A percentile compares a stretch with the other conserved stretches of the same genome.
Conservation (phyloP, 2,113 vertebrate species). For the Menidia beryllina region DNA sequence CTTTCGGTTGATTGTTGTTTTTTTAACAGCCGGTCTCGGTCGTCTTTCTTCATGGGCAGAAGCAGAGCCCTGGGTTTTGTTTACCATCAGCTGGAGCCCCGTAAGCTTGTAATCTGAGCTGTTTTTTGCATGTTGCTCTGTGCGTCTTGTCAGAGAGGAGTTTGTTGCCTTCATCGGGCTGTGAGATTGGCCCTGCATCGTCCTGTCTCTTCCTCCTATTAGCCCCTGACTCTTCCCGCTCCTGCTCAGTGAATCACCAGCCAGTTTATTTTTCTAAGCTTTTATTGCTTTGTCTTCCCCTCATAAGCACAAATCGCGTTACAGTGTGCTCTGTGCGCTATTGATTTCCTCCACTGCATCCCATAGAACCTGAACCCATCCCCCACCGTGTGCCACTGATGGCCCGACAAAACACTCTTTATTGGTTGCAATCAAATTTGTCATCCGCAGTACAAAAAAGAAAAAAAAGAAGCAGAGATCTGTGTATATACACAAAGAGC, state of each 20-base stretch:
- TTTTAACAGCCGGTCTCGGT: slow-evolving; percentile 2
- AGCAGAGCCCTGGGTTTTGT: slow-evolving; percentile 44
- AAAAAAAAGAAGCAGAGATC: not conserved
- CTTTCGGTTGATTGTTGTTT: not conserved
- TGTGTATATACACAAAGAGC: not conserved
- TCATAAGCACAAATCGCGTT: slow-evolving; percentile 75
- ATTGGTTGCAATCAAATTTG: slow-evolving; percentile 20
- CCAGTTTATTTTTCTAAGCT: slow-evolving; percentile 15
- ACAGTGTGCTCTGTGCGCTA: slow-evolving; percentile 68
- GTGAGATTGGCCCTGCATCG: slow-evolving; percentile 33
- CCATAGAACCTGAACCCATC: slow-evolving; percentile 49
- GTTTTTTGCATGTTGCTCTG: slow-evolving; percentile 22
- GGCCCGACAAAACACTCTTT: slow-evolving; percentile 21
- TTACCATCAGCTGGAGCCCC: slow-evolving; percentile 44
- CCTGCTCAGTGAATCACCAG: not conserved
- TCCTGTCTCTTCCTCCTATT: slow-evolving; percentile 11
- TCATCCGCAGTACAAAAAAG: not conserved
- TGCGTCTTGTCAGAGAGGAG: slow-evolving; percentile 39
- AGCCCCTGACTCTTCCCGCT: slow-evolving; percentile 14
- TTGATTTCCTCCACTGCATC: slow-evolving; percentile 76
- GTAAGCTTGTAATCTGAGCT: slow-evolving; percentile 68
- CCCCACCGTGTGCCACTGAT: slow-evolving; percentile 44
- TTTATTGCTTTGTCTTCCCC: slow-evolving; percentile 35
- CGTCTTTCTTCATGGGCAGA: slow-evolving; percentile 1
- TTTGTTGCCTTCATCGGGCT: slow-evolving; percentile 55